A percentile compares a stretch with the other conserved stretches of the same genome.
Evolutionary conservation across 1,140 invertebrate genomes (phyloP).

Genomic region (Palaemon carinicauda): DNA sequence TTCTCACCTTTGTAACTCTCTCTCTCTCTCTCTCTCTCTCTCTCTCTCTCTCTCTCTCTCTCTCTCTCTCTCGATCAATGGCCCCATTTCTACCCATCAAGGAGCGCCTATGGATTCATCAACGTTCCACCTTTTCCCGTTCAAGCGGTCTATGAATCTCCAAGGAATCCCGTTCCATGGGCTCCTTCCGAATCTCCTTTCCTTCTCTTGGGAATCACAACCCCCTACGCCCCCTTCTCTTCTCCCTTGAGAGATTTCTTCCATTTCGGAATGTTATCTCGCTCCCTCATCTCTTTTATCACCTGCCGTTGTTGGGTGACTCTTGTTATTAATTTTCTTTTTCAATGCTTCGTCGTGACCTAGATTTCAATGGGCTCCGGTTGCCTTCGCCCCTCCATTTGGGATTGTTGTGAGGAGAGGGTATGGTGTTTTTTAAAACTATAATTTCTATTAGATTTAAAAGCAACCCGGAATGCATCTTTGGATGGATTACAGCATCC

Average conservation of each 20-base stretch:
- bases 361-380: too few relatives aligned
- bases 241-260: not conserved
- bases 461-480: too few relatives aligned
- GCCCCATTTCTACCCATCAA: not conserved
- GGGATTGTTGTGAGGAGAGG: too few relatives aligned
- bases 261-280: not conserved
- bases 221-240: not conserved
- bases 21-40: conserved; percentile 11
- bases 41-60: conserved; percentile 12
- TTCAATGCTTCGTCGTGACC: too few relatives aligned
- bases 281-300: not conserved
- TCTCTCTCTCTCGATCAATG: not conserved
- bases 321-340: too few relatives aligned
- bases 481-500: too few relatives aligned
- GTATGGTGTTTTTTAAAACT: too few relatives aligned
- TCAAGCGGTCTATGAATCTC: not conserved
- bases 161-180: not conserved
- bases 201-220: not conserved
- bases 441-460: too few relatives aligned
- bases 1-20: not conserved
- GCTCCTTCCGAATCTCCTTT: not conserved
- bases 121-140: not conserved
- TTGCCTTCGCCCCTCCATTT: too few relatives aligned
- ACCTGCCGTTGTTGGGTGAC: not conserved
- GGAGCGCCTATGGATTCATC: not conserved